Percentiles rank a stretch among this genome's conserved stretches.
These are phyloP conservation scores for Xestobium rufovillosum DNA, from an alignment of 2,888 invertebrate genomes.

Conservation along the genomic window DNA sequence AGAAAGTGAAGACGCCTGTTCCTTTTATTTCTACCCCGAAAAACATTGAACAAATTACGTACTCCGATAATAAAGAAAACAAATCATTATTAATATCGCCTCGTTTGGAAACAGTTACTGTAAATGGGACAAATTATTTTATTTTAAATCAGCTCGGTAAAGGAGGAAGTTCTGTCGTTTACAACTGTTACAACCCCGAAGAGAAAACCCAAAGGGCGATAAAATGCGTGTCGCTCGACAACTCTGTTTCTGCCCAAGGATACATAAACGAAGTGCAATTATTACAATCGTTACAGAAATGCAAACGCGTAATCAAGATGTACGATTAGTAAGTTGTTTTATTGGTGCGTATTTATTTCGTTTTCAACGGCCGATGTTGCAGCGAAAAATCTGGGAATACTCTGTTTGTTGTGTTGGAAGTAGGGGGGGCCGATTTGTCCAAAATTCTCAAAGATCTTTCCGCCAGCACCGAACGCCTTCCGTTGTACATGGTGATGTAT, in stretches of 20 bases:
- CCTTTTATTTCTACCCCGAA: too few relatives aligned
- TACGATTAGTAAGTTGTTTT: conserved; percentile 70
- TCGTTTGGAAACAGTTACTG: conserved; percentile 49
- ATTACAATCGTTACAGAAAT: conserved; percentile 71
- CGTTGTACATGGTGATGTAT: conserved; percentile 70
- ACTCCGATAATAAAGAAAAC: too few relatives aligned
- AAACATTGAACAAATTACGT: too few relatives aligned
- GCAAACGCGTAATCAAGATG: conserved; percentile 74
- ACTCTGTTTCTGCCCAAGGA: conserved; percentile 63
- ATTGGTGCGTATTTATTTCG: conserved; percentile 7
- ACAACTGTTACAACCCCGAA: conserved; percentile 57
- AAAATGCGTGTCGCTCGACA: conserved; percentile 77
- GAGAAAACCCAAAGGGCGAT: conserved; percentile 59
- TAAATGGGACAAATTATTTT: conserved; percentile 67
- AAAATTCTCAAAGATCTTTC: conserved; percentile 56
- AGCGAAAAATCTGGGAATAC: conserved; percentile 52
- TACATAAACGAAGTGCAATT: conserved; percentile 86
- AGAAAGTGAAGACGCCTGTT: too few relatives aligned
- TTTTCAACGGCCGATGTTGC: too few relatives aligned
- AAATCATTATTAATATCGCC: too few relatives aligned
- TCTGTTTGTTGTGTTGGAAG: conserved; percentile 85
- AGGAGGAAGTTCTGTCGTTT: conserved; percentile 89
- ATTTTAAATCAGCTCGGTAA: conserved; percentile 70
- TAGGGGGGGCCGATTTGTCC: conserved; percentile 84
- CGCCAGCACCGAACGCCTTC: conserved; percentile 45